Evolutionary conservation across 2,113 vertebrate species (phyloP).

Genomic region (Montifringilla adamsi): DNA sequence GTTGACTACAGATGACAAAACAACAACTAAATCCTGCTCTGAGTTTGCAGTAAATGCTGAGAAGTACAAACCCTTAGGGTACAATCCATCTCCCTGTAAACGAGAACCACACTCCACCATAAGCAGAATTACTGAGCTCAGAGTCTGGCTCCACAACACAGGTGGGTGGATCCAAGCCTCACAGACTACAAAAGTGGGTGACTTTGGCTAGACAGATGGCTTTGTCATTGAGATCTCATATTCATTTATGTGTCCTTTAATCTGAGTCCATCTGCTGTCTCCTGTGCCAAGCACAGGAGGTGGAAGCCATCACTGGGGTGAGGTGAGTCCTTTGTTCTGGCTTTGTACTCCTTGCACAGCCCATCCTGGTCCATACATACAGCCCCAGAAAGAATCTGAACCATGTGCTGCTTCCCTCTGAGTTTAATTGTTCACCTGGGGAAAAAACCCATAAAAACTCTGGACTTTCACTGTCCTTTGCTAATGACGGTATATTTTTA

Average conservation of each 20-base stretch:
- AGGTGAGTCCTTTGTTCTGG: background rate
- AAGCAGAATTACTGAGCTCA: constrained; percentile 11
- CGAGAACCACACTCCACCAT: background rate
- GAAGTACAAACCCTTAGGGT: background rate
- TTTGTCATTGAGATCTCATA: constrained; percentile 32
- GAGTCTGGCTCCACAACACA: constrained; percentile 42
- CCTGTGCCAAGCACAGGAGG: background rate
- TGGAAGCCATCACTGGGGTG: background rate
- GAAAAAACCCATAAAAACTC: background rate
- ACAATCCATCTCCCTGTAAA: background rate
- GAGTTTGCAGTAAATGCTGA: background rate
- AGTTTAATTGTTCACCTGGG: background rate
- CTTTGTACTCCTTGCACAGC: background rate
- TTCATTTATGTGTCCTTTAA: constrained; percentile 32
- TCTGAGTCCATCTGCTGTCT: constrained; percentile 39
- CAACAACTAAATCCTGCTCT: background rate
- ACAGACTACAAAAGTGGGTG: constrained; percentile 48
- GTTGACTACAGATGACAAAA: background rate
- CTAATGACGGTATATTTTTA: background rate
- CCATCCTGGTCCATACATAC: rapidly evolving
- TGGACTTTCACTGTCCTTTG: background rate
- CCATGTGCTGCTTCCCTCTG: background rate
- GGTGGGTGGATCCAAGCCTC: constrained; percentile 47
- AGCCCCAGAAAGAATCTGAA: background rate
- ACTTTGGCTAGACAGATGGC: constrained; percentile 60